Conservation (phyloP, 2,113 vertebrate species). For the Tricholaema leucomelas region DNA sequence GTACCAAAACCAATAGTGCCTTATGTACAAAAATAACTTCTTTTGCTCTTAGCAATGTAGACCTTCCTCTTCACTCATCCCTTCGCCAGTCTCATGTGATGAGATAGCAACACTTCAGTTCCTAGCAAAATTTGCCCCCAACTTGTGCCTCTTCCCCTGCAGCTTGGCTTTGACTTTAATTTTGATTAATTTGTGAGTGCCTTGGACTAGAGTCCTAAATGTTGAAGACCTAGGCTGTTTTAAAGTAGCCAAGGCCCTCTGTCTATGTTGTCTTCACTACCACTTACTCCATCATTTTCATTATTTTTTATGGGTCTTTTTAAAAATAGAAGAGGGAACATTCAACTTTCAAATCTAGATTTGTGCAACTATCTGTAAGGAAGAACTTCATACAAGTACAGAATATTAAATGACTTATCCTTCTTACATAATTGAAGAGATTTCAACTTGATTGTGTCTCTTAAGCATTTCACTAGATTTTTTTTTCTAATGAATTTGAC, state of each 20-base stretch:
- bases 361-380: slow-evolving; percentile 6
- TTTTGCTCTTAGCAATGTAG: background rate
- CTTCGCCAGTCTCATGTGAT: background rate
- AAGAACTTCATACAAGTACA: background rate
- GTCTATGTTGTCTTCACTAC: background rate
- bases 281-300: background rate
- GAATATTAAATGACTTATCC: background rate
- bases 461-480: slow-evolving; percentile 32
- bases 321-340: background rate
- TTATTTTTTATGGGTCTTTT: background rate
- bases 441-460: slow-evolving; percentile 37
- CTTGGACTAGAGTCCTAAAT: background rate
- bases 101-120: background rate
- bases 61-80: background rate
- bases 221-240: background rate
- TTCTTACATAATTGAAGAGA: slow-evolving; percentile 37
- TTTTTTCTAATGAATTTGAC: slow-evolving; percentile 33
- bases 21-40: background rate
- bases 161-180: background rate
- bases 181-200: background rate
- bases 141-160: background rate
- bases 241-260: background rate
- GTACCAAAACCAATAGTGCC: fast-evolving
- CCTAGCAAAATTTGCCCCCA: background rate
- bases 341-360: background rate